Evolutionary conservation across 2,888 invertebrate species (phyloP).

Genomic region (Cylloceria caligata): DNA sequence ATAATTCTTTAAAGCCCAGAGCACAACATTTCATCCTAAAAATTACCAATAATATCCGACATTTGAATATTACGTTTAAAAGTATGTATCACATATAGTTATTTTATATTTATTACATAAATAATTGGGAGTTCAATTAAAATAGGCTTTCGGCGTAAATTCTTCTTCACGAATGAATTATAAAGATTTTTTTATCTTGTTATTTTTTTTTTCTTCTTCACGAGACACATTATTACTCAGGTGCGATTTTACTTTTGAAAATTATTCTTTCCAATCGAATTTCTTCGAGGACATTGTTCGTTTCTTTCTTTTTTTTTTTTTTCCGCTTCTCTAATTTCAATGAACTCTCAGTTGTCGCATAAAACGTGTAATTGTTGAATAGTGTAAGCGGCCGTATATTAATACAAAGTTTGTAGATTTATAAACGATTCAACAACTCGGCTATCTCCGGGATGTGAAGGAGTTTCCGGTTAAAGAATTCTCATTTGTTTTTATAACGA

Average conservation of each 20-base stretch:
- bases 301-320: constrained; percentile 30
- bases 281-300: background rate
- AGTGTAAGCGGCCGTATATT: no score
- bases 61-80: constrained; percentile 78
- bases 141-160: constrained; percentile 67
- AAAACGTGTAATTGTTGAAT: no score
- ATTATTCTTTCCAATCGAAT: constrained; percentile 1
- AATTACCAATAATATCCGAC: constrained; percentile 76
- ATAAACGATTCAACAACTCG: no score
- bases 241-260: background rate
- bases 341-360: constrained; percentile 23
- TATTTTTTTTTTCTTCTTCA: constrained; percentile 6
- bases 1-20: constrained; percentile 66
- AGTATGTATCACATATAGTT: constrained; percentile 80
- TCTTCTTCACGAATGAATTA: constrained; percentile 27
- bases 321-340: constrained; percentile 14
- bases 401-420: no score
- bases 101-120: constrained; percentile 76
- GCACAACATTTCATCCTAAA: constrained; percentile 73
- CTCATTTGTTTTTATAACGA: no score
- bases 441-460: no score
- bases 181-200: no score
- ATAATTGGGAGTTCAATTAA: constrained; percentile 79
- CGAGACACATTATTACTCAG: constrained; percentile 1
- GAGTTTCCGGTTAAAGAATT: no score